Conservation (phyloP, 2,113 vertebrate species). For the Oostethus manadensis region DNA sequence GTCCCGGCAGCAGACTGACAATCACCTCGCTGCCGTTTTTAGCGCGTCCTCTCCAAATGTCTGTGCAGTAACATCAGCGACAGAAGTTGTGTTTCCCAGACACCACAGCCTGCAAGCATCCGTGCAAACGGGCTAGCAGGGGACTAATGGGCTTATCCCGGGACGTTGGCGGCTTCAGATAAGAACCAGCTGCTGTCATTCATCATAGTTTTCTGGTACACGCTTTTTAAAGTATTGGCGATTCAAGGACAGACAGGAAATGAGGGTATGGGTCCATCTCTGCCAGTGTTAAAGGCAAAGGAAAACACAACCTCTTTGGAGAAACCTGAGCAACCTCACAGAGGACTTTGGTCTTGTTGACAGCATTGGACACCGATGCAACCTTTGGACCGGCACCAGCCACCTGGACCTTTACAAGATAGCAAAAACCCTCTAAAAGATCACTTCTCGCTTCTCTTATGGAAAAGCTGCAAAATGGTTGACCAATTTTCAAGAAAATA, state of each 20-base stretch:
- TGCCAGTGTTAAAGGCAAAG: too few species aligned
- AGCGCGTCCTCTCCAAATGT: constrained; percentile 41
- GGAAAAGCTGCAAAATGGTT: too few species aligned
- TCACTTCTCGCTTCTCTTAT: too few species aligned
- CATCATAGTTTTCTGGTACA: constrained; percentile 33
- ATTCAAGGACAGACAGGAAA: not conserved
- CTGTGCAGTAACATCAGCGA: constrained; percentile 26
- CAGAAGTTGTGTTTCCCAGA: constrained; percentile 3
- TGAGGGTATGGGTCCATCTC: not conserved
- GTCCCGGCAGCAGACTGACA: constrained; percentile 19
- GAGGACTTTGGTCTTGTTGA: too few species aligned
- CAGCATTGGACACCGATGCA: too few species aligned
- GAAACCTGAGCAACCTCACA: too few species aligned
- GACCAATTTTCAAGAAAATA: too few species aligned
- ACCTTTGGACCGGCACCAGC: too few species aligned
- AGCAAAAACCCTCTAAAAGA: too few species aligned
- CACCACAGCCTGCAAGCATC: not conserved
- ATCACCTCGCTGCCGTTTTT: constrained; percentile 54
- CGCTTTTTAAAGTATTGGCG: not conserved
- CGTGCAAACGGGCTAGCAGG: constrained; percentile 21
- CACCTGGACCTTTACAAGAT: too few species aligned
- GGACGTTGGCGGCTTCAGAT: constrained; percentile 38
- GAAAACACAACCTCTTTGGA: too few species aligned
- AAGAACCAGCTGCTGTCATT: constrained; percentile 41
- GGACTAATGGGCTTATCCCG: constrained; percentile 34